These are phyloP conservation scores for Campylomormyrus tamandua DNA, from an alignment of 2,113 vertebrate species.

Conservation along the genomic window DNA sequence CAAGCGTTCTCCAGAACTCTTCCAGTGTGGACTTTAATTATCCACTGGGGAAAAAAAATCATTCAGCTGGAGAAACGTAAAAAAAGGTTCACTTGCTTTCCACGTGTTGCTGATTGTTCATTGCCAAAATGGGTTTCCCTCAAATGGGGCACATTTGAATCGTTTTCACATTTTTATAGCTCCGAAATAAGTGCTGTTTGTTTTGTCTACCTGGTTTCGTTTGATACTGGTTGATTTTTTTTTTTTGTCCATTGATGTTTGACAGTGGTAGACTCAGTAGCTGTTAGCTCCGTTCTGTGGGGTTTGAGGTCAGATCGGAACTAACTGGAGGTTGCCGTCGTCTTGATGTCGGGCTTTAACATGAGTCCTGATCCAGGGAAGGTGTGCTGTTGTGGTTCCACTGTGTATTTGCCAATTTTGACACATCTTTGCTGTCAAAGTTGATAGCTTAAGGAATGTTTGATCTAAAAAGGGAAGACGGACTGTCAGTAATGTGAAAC, in stretches of 20 bases:
- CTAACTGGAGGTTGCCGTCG: background rate
- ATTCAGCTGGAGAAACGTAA: background rate
- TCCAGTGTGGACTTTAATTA: background rate
- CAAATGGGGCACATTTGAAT: background rate
- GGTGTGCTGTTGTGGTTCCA: background rate
- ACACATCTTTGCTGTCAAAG: background rate
- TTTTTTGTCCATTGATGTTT: background rate
- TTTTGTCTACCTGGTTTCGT: background rate
- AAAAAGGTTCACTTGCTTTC: background rate
- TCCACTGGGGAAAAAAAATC: background rate
- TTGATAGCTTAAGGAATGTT: background rate
- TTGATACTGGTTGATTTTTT: background rate
- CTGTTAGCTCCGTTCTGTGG: background rate
- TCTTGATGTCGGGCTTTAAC: background rate
- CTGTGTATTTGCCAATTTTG: background rate
- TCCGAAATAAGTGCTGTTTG: background rate
- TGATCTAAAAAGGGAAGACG: background rate
- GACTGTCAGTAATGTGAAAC: background rate
- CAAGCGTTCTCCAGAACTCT: background rate
- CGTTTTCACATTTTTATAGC: background rate
- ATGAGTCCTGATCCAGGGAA: background rate
- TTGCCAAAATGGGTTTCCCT: background rate
- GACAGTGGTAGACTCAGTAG: background rate
- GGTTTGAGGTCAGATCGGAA: background rate
- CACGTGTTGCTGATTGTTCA: background rate